A percentile compares a stretch with the other conserved stretches of the same genome.
phyloP scores from a whole-genome alignment of 2,888 invertebrate species.

The Agrotis clavis region DNA sequence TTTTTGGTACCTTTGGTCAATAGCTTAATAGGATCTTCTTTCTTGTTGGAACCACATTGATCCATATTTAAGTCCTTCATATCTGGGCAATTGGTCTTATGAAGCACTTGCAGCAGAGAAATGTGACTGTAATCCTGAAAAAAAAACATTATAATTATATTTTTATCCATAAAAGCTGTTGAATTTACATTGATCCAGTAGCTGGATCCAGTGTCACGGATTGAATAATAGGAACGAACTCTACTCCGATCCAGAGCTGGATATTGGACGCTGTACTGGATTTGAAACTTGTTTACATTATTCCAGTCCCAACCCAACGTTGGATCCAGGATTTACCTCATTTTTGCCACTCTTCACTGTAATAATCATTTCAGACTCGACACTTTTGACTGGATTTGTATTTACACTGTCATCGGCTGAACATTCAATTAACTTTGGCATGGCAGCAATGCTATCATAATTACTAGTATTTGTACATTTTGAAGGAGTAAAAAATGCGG shows the following conservation, averaged over 20 bases:
- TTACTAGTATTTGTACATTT: constrained; percentile 44
- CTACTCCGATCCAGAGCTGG: too few species aligned
- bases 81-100: constrained; percentile 81
- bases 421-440: constrained; percentile 77
- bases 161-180: too few species aligned
- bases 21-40: constrained; percentile 81
- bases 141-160: background rate
- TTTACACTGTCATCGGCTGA: constrained; percentile 64
- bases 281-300: too few species aligned
- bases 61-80: constrained; percentile 59
- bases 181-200: too few species aligned
- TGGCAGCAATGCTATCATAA: constrained; percentile 48
- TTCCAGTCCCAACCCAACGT: too few species aligned
- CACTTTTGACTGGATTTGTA: constrained; percentile 64
- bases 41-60: constrained; percentile 59
- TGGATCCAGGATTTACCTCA: constrained; percentile 68
- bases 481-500: constrained; percentile 51
- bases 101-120: constrained; percentile 85
- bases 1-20: constrained; percentile 79
- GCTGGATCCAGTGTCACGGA: too few species aligned
- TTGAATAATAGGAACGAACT: too few species aligned
- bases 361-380: constrained; percentile 87
- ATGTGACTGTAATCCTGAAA: constrained; percentile 83
- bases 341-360: constrained; percentile 85
- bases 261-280: too few species aligned